Conservation (phyloP, 2,797 vertebrate genomes). For the Lophotriccus pileatus region DNA sequence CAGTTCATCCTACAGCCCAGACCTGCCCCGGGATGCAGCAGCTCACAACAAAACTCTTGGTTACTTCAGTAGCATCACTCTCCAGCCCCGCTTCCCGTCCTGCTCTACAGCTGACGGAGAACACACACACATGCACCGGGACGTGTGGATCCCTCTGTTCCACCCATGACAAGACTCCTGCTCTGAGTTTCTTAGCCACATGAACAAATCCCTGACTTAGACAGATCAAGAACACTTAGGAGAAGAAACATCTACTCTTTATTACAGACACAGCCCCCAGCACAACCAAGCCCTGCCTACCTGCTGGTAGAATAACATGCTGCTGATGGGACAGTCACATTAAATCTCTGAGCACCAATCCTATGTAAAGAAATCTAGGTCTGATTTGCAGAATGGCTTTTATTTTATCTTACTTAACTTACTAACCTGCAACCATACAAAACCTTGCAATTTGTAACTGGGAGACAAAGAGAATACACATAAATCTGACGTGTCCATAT, state of each 20-base stretch:
- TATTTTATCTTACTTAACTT: background rate
- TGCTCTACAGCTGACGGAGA: background rate
- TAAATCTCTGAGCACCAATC: background rate
- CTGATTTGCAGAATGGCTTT: background rate
- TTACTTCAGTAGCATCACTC: background rate
- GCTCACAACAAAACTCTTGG: background rate
- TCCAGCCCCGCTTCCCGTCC: background rate
- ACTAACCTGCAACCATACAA: background rate
- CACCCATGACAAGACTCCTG: background rate
- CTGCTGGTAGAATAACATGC: background rate
- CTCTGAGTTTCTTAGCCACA: background rate
- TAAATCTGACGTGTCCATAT: background rate
- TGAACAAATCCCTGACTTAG: background rate
- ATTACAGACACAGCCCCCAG: background rate
- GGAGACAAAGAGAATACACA: conserved; percentile 9
- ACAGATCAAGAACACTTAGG: background rate
- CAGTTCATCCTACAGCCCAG: background rate
- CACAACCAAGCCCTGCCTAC: background rate
- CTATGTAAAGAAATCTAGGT: background rate
- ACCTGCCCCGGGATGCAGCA: background rate
- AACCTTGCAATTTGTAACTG: background rate
- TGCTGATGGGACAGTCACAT: background rate
- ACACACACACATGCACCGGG: rapidly evolving
- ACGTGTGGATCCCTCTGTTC: rapidly evolving
- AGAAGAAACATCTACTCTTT: background rate